Evolutionary conservation across 1,140 invertebrate genomes (phyloP).

Genomic region (Aricia agestis): DNA sequence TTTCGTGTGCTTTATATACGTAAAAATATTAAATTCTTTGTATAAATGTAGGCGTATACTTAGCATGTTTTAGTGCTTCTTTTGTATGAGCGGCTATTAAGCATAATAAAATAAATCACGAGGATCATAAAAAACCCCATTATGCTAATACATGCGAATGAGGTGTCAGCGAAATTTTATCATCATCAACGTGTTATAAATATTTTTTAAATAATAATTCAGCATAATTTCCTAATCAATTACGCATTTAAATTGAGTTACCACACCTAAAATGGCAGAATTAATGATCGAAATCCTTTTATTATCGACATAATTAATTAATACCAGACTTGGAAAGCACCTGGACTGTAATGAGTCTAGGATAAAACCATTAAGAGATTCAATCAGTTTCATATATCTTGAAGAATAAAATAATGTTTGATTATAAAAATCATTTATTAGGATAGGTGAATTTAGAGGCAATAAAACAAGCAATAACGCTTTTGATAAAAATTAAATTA

Average conservation of each 20-base stretch:
- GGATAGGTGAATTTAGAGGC: too few relatives aligned
- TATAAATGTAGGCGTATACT: background rate
- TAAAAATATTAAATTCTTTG: background rate
- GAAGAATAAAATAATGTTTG: too few relatives aligned
- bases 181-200: background rate
- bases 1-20: background rate
- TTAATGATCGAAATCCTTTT: background rate
- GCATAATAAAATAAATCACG: background rate
- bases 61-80: background rate
- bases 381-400: too few relatives aligned
- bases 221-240: slow-evolving; percentile 1
- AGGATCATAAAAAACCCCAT: background rate
- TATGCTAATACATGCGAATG: background rate
- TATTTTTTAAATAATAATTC: slow-evolving; percentile 7
- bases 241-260: slow-evolving; percentile 1
- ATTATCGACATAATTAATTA: background rate
- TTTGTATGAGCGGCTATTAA: background rate
- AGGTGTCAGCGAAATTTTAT: background rate
- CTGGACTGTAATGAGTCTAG: background rate
- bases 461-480: too few relatives aligned
- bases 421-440: too few relatives aligned
- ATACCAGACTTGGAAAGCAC: background rate
- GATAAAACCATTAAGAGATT: background rate
- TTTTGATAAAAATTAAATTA: too few relatives aligned
- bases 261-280: background rate